Percentiles rank a stretch among this genome's conserved stretches.
Conservation (phyloP, 2,113 vertebrate genomes). For the Emydura subglobosa region DNA sequence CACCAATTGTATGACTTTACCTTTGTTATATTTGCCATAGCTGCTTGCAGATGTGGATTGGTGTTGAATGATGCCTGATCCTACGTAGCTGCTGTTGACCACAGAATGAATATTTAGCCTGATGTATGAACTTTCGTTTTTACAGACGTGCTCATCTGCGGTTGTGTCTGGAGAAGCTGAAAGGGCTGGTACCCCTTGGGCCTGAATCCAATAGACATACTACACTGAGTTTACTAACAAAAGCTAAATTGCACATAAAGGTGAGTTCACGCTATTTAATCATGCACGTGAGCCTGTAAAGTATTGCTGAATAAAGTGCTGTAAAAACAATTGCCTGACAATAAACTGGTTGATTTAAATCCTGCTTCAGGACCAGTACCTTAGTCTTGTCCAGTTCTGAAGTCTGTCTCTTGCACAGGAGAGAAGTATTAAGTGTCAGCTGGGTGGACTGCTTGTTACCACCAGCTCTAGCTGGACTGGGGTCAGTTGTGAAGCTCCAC, state of each 20-base stretch:
- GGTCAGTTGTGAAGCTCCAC: too few species aligned
- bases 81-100: background rate
- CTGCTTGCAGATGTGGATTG: rapidly evolving
- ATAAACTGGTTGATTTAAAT: rapidly evolving
- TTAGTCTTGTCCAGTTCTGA: background rate
- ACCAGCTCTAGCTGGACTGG: too few species aligned
- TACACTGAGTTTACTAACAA: slow-evolving; percentile 93
- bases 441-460: too few species aligned
- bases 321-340: background rate
- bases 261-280: slow-evolving; percentile 65
- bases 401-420: background rate
- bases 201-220: slow-evolving; percentile 91
- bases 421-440: background rate
- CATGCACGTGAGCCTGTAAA: background rate
- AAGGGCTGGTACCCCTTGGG: slow-evolving; percentile 91
- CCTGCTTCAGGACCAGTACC: background rate
- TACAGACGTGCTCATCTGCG: slow-evolving; percentile 91
- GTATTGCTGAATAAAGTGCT: too few species aligned
- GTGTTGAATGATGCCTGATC: background rate
- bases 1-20: rapidly evolving
- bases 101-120: rapidly evolving
- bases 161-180: slow-evolving; percentile 93
- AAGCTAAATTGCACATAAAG: slow-evolving; percentile 94
- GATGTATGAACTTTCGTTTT: background rate
- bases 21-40: rapidly evolving